Base-by-base conservation (phyloP, 2,113 vertebrate species). In the Nothocercus nigrocapillus region DNA sequence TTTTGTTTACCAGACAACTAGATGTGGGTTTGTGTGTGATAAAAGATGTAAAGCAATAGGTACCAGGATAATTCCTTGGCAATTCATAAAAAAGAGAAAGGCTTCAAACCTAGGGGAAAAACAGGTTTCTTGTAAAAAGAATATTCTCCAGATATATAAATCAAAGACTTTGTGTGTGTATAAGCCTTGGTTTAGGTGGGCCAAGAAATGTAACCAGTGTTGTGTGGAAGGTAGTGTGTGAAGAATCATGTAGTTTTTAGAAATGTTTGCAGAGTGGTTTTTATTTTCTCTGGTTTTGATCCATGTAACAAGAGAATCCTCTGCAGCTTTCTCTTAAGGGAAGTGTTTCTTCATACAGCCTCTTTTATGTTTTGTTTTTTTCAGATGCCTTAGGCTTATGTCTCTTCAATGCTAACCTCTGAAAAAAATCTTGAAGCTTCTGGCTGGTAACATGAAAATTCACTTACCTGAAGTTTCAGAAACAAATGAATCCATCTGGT, bases 81-180 rank as follows among this genome's bases (percentile, higher is more conserved):
- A 86, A 88, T 79, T 93, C 73, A 76, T 94, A 69, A 93, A 90
- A 66, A 93, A 88, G 76, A 30, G 76, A 30, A 70, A 94, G 82
- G 9, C 90, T 79, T 32, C 66, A 42, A 90, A 73, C 83, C 69
- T 86, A 73, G 93, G 70, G 69, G 36, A 36, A 36, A 66, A 93
- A 95, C 90, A 95, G 90, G 77, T 94, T 93, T 82, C 92, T 96
- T 94, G 80, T 96, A 93, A 95, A 96, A 74, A 58, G 69, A 95
- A 13, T 32, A 40, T 44, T 93, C 80, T 90, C 82, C 93, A 94
- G 90, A 86, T 95, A 89, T 84, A 58, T 84, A 61, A 85, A 91
- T 96, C 88, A 93, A 95, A 95, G 92, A 75, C 86, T 84, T 51
- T 0, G 4, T 84, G 4, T 84, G 4, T 78, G 56, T 81, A 68